Evolutionary conservation across 2,797 vertebrate genomes (phyloP).

Genomic region (Podarcis siculus): DNA sequence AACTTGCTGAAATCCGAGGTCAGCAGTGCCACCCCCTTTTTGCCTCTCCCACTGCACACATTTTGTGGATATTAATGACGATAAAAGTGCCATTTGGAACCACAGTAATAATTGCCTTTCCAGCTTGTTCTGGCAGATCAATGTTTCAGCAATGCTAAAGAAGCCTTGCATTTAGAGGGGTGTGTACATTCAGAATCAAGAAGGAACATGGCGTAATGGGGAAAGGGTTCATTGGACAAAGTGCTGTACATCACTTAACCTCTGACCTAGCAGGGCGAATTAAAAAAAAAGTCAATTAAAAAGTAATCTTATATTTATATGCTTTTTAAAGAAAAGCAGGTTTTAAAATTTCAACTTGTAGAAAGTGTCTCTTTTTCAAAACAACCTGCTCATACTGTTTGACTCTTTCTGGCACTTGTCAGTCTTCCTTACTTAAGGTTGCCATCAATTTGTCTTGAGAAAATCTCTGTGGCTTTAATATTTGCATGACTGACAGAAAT

Average conservation of each 20-base stretch:
- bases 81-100: not conserved
- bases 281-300: too few relatives aligned
- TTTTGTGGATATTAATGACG: too few relatives aligned
- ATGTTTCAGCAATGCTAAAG: not conserved
- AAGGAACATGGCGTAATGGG: not conserved
- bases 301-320: too few relatives aligned
- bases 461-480: not conserved
- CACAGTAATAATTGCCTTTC: not conserved
- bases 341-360: not conserved
- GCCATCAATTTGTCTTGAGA: not conserved
- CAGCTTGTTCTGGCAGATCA: not conserved
- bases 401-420: not conserved
- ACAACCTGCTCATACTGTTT: not conserved
- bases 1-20: too few relatives aligned
- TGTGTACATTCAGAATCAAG: not conserved
- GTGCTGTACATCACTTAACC: too few relatives aligned
- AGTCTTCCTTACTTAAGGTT: not conserved
- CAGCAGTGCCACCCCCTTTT: too few relatives aligned
- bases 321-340: not conserved
- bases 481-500: not conserved
- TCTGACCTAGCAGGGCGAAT: too few relatives aligned
- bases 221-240: not conserved
- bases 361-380: not conserved
- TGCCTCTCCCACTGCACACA: too few relatives aligned
- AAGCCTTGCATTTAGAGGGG: not conserved